Base-by-base conservation (phyloP, 2,888 invertebrate genomes). In the Petrolisthes cinctipes region DNA sequence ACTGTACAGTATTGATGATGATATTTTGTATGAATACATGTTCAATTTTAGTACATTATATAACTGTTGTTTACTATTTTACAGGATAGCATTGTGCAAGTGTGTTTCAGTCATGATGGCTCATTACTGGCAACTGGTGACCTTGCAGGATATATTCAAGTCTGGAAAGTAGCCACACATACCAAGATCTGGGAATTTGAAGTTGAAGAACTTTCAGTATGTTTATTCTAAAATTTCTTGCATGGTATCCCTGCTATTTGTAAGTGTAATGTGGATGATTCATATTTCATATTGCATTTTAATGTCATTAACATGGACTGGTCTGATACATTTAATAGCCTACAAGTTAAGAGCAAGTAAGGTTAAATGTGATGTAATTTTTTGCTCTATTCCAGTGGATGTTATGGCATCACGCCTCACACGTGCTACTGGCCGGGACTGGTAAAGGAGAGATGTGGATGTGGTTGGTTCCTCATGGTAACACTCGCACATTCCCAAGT, bases 391-490 rank as follows among this genome's bases (percentile, higher is more conserved):
- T 93, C 23, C 92, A 95, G 94, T 99, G 98, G 97, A 94, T 98
- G 92, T 94, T 94, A 79, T 99, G 99, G 99, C 99, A 99, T 93
- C 95, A 95, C 91, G 94, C 94, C 51, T 95, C 96, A 0, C 95
- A 96, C 93, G 96, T 98, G 5, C 93, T 99, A 1, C 93, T 99
- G 85, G 96, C 95, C 91, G 98, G 98, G 51, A 95, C 95, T 61
- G 94, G 94, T 20, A 95, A 95, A 91, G 98, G 98, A 23, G 96
- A 97, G 92, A 95, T 97, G 88, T 98, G 96, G 94, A 95, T 98
- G 92, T 98, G 97, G 95, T 96, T 97, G 93, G 95, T 99, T 92
- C 97, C 97, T 0, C 94, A 95, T 76, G 96, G 96, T 3, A 95
- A 96, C 85, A 96, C 95, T 90, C 97, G 97, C 94, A 95, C 97